These are phyloP conservation scores for Butorides virescens DNA, from an alignment of 2,113 vertebrate species.

Conservation along the genomic window DNA sequence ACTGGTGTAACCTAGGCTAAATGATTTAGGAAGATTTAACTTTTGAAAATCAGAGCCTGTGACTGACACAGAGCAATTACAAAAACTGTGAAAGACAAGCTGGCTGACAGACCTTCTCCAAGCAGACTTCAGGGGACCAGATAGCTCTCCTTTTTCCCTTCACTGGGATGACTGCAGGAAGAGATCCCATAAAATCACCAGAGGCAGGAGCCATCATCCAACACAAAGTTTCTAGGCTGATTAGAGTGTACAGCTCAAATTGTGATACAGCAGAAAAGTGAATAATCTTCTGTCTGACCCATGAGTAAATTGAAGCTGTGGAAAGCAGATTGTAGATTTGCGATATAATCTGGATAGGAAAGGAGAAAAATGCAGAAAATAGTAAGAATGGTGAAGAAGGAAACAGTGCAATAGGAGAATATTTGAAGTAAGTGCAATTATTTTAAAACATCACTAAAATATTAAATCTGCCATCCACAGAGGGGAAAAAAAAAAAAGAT, in stretches of 20 bases:
- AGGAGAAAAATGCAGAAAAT: background rate
- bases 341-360: background rate
- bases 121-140: background rate
- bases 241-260: background rate
- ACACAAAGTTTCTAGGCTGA: background rate
- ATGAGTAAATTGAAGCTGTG: background rate
- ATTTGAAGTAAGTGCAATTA: background rate
- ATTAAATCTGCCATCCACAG: background rate
- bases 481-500: background rate
- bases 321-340: background rate
- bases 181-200: background rate
- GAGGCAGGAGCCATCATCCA: background rate
- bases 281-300: background rate
- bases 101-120: background rate
- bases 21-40: background rate
- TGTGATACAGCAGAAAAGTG: background rate
- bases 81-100: background rate
- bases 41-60: background rate
- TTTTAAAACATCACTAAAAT: background rate
- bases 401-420: background rate
- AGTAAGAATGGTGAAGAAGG: background rate
- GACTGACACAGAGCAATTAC: background rate
- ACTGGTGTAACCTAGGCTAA: background rate
- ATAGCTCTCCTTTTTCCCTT: background rate
- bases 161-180: background rate